Evolutionary conservation across 2,113 vertebrate species (phyloP), one percentile per base, ranked within the genome.

Genomic region (Gobiocypris rarus): DNA sequence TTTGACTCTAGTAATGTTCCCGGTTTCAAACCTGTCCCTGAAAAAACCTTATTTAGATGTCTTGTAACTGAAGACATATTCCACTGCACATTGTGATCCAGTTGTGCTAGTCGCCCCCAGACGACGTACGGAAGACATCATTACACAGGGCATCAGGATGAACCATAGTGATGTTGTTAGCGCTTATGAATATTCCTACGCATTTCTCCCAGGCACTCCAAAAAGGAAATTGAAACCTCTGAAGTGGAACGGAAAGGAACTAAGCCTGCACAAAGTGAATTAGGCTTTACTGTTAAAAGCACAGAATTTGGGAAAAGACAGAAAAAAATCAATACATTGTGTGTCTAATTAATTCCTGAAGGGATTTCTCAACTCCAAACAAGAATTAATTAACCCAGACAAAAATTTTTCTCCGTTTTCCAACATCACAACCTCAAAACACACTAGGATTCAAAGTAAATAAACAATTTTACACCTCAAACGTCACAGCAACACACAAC

Each of bases 151-250:
- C 24, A 85, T 75, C 26, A 86, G 77, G 80, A 86, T 54, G 59
- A 84, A 77, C 54, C 43, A 11, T 24, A 84, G 73, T 50, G 34
- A 54, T 50, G 69, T 61, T 58, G 61, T 77, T 54, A 38, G 71
- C 41, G 69, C 69, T 78, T 59, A 88, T 88, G 82, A 86, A 85
- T 86, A 84, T 82, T 86, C 38, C 75, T 83, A 38, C 63, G 50
- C 75, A 22, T 65, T 73, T 81, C 70, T 84, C 54, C 63, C 28
- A 69, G 81, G 56, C 74, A 75, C 56, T 63, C 56, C n/a, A 26
- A 67, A 67, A 81, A 67, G 13, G 63, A 83, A 84, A 86, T 83
- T 82, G 76, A 56, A 84, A 69, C 83, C 76, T 76, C 50, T 67
- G 24, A 79, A 82, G 84, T 58, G 56, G 52, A 85, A 61, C 48